Evolutionary conservation across 1,140 invertebrate genomes (phyloP).

Genomic region (Drosophila cardini): DNA sequence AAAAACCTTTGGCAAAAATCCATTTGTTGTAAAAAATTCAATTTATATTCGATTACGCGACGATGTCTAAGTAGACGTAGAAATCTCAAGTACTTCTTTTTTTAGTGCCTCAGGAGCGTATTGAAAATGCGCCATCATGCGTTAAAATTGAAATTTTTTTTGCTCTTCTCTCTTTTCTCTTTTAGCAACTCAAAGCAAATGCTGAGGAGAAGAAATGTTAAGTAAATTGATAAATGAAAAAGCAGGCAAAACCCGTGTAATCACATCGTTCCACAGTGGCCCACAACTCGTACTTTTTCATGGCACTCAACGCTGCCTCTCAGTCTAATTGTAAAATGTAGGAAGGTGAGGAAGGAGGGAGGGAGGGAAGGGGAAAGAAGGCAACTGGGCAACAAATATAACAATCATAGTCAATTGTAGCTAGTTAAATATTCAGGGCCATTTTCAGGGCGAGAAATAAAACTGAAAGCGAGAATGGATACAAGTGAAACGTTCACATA

Average conservation of each 20-base stretch:
- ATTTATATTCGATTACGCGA: constrained; percentile 81
- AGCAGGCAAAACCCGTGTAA: constrained; percentile 18
- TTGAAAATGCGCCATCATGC: constrained; percentile 75
- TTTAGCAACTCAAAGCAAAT: constrained; percentile 30
- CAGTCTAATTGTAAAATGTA: constrained; percentile 69
- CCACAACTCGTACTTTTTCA: neutral
- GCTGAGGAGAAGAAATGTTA: constrained; percentile 36
- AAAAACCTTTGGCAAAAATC: constrained; percentile 67
- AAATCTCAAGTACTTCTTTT: constrained; percentile 58
- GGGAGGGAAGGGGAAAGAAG: constrained; percentile 14
- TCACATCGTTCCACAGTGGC: neutral
- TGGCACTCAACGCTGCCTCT: neutral
- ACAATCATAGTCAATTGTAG: constrained; percentile 78
- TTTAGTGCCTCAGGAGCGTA: constrained; percentile 52
- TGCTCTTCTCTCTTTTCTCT: constrained; percentile 4
- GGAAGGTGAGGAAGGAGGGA: constrained; percentile 27
- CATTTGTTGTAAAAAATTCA: constrained; percentile 79
- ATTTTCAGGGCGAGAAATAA: constrained; percentile 67
- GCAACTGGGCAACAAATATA: constrained; percentile 58
- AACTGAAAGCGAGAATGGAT: constrained; percentile 51
- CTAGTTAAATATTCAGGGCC: constrained; percentile 75
- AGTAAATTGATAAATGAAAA: constrained; percentile 75
- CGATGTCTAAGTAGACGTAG: constrained; percentile 71
- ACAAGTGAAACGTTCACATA: neutral
- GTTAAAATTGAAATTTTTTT: constrained; percentile 79